Conservation (phyloP, 2,888 invertebrate species). For the Drosophila planitibia region DNA sequence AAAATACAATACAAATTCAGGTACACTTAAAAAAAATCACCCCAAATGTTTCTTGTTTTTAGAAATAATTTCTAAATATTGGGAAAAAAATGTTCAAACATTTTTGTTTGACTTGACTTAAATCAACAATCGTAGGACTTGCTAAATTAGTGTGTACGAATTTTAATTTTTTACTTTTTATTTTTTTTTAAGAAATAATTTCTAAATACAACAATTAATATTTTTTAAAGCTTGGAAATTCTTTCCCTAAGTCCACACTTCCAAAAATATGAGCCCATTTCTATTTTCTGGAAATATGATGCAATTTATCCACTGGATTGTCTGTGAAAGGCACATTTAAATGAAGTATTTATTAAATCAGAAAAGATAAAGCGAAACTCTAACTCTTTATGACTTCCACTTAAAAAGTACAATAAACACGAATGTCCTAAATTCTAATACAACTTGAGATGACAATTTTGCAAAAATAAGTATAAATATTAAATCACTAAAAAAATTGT, state of each 20-base stretch:
- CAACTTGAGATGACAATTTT: background rate
- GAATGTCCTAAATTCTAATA: background rate
- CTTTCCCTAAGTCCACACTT: background rate
- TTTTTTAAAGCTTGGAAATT: background rate
- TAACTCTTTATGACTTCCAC: background rate
- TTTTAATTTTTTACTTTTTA: background rate
- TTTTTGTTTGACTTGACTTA: background rate
- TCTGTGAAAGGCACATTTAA: background rate
- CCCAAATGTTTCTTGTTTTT: background rate
- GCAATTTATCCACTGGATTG: background rate
- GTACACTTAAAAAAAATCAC: background rate
- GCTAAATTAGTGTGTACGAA: background rate
- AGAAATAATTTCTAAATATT: background rate
- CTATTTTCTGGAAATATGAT: background rate
- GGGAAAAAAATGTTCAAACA: no score
- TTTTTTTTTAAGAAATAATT: background rate
- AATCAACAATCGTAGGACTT: background rate
- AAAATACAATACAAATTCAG: slow-evolving; percentile 45
- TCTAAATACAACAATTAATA: background rate
- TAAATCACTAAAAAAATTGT: background rate
- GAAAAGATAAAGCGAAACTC: background rate
- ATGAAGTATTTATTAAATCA: background rate
- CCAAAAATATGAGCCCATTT: background rate
- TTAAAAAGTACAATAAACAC: background rate
- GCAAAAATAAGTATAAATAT: background rate